Evolutionary conservation across 2,888 invertebrate genomes (phyloP).

Genomic region (Lepetodrilus schrolli): DNA sequence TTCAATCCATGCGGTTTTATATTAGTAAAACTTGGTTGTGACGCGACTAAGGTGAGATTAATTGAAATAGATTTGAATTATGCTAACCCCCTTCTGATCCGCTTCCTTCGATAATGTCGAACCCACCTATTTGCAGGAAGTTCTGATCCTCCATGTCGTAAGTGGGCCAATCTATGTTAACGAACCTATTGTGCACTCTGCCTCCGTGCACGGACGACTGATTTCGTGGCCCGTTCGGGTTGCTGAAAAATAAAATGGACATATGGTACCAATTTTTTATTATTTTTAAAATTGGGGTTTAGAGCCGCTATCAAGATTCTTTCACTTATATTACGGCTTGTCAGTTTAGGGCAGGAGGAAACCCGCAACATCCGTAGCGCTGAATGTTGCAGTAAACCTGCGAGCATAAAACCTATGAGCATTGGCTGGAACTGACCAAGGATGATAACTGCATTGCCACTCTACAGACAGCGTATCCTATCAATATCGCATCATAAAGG

Average conservation of each 20-base stretch:
- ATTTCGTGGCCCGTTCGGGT: constrained; percentile 87
- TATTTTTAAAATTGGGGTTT: not conserved
- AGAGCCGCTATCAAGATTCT: too few species aligned
- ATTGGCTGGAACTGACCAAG: too few species aligned
- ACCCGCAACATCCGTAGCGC: too few species aligned
- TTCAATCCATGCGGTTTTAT: not conserved
- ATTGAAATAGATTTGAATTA: constrained; percentile 23
- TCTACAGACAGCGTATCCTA: too few species aligned
- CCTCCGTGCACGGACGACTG: constrained; percentile 51
- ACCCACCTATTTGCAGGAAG: constrained; percentile 80
- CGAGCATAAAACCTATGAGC: too few species aligned
- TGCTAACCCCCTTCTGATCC: constrained; percentile 20
- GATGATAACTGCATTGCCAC: too few species aligned
- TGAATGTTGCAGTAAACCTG: too few species aligned
- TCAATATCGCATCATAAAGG: too few species aligned
- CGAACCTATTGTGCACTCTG: constrained; percentile 76
- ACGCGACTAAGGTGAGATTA: not conserved
- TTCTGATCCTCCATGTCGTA: constrained; percentile 95
- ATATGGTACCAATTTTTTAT: not conserved
- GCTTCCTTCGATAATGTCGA: constrained; percentile 1
- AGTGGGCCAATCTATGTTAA: constrained; percentile 85
- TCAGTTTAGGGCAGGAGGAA: too few species aligned
- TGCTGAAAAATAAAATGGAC: constrained; percentile 78
- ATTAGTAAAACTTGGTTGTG: constrained; percentile 4
- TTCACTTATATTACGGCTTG: too few species aligned